These are phyloP conservation scores for Neogobius melanostomus DNA, from an alignment of 2,113 vertebrate species.

Conservation along the genomic window DNA sequence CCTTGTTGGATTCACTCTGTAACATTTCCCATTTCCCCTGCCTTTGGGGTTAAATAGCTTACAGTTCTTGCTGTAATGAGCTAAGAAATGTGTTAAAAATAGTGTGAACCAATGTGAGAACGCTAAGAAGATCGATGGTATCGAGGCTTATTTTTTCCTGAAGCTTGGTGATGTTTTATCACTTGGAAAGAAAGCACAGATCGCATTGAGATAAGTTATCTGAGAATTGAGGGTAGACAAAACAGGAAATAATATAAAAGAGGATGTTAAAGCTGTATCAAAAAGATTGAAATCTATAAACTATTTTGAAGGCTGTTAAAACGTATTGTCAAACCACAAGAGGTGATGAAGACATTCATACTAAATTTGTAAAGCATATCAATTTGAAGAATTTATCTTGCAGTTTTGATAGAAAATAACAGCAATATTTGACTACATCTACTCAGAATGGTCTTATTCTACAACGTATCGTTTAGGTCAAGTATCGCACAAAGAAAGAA, in stretches of 20 bases:
- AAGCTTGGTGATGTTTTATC: slow-evolving; percentile 29
- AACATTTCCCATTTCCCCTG: slow-evolving; percentile 11
- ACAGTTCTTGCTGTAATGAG: neutral
- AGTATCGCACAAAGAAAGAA: too few relatives aligned
- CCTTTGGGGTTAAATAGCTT: slow-evolving; percentile 19
- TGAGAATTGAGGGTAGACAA: slow-evolving; percentile 1
- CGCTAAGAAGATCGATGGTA: slow-evolving; percentile 17
- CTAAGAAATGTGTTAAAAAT: neutral
- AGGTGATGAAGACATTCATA: neutral
- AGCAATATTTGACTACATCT: neutral
- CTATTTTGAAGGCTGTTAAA: neutral
- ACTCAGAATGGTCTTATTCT: too few relatives aligned
- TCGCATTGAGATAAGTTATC: slow-evolving; percentile 38
- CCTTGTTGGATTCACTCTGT: slow-evolving; percentile 14
- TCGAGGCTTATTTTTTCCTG: slow-evolving; percentile 41
- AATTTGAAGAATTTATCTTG: neutral
- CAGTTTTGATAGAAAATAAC: neutral
- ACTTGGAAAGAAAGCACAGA: slow-evolving; percentile 28
- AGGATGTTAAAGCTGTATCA: slow-evolving; percentile 10
- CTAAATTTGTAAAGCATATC: neutral
- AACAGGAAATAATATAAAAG: slow-evolving; percentile 10
- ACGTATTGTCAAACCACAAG: neutral
- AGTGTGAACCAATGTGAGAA: neutral
- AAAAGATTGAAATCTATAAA: slow-evolving; percentile 12
- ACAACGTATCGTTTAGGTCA: too few relatives aligned